phyloP scores from a whole-genome alignment of 2,888 invertebrate species.

The Sesia bembeciformis region DNA sequence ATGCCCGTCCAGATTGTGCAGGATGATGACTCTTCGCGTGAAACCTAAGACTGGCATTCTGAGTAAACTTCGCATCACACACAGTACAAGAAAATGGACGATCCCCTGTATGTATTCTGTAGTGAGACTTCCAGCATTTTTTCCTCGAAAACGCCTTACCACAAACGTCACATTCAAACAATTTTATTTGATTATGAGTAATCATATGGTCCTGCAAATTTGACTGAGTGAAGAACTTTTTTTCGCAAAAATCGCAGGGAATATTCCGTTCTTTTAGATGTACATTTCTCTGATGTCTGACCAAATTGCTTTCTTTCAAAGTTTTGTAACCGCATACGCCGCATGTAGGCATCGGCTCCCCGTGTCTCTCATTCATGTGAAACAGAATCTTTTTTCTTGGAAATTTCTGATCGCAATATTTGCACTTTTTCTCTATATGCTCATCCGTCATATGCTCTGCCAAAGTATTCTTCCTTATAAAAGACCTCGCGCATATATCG shows the following conservation, averaged over 20 bases:
- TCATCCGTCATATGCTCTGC: conserved; percentile 18
- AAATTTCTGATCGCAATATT: conserved; percentile 12
- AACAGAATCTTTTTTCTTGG: conserved; percentile 14
- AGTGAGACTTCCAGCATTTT: conserved; percentile 12
- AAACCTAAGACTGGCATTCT: conserved; percentile 16
- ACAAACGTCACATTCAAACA: conserved; percentile 14
- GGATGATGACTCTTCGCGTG: conserved; percentile 14
- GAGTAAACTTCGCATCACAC: conserved; percentile 13
- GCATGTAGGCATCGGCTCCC: conserved; percentile 22
- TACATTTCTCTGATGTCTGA: conserved; percentile 22
- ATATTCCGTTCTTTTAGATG: conserved; percentile 22
- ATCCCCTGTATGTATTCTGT: conserved; percentile 18
- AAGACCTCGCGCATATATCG: conserved; percentile 13
- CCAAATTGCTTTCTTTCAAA: conserved; percentile 10
- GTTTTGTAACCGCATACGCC: conserved; percentile 18
- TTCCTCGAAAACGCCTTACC: conserved; percentile 11
- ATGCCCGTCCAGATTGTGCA: not conserved
- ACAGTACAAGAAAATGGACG: conserved; percentile 11
- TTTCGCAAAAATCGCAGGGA: conserved; percentile 18
- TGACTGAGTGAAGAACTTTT: conserved; percentile 20
- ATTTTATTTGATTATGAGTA: conserved; percentile 15
- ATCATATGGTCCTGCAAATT: conserved; percentile 22
- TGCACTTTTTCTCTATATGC: conserved; percentile 16
- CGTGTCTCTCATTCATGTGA: conserved; percentile 21
- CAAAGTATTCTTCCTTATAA: conserved; percentile 21